A percentile compares a stretch with the other conserved stretches of the same genome.
These are phyloP conservation scores for Leucoraja erinaceus DNA, from an alignment of 2,113 vertebrate genomes.

Conservation along the genomic window DNA sequence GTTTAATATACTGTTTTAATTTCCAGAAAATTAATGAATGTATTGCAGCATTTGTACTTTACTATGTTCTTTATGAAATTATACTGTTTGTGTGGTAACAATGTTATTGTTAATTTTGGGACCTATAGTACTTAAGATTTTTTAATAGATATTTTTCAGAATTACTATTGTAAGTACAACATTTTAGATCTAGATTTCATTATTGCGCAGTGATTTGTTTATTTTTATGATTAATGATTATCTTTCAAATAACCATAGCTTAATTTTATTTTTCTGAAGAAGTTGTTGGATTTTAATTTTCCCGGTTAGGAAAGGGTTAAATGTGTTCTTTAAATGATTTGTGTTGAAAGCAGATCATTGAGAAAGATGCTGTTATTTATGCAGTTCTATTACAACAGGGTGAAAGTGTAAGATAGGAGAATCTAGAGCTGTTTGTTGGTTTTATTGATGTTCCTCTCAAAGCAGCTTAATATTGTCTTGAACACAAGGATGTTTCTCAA, in stretches of 20 bases:
- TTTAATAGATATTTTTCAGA: background rate
- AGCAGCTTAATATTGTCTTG: background rate
- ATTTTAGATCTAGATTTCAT: background rate
- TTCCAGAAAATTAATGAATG: constrained; percentile 18
- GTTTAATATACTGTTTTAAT: constrained; percentile 9
- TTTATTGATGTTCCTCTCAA: background rate
- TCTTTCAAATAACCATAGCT: background rate
- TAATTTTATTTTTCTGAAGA: background rate
- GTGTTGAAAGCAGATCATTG: background rate
- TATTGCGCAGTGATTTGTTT: background rate
- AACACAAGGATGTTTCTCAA: background rate
- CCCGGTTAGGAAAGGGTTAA: background rate
- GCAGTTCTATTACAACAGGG: background rate
- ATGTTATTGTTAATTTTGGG: background rate
- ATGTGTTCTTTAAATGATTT: background rate
- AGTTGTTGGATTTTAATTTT: background rate
- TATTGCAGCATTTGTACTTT: constrained; percentile 29
- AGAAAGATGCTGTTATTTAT: background rate
- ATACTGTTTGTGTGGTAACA: background rate
- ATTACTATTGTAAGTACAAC: constrained; percentile 2
- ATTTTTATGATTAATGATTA: background rate
- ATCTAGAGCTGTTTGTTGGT: too few relatives aligned
- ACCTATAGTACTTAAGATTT: background rate
- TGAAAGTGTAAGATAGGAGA: background rate
- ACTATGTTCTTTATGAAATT: background rate